Evolutionary conservation across 2,113 vertebrate genomes (phyloP).

Genomic region (Aphyosemion australe): DNA sequence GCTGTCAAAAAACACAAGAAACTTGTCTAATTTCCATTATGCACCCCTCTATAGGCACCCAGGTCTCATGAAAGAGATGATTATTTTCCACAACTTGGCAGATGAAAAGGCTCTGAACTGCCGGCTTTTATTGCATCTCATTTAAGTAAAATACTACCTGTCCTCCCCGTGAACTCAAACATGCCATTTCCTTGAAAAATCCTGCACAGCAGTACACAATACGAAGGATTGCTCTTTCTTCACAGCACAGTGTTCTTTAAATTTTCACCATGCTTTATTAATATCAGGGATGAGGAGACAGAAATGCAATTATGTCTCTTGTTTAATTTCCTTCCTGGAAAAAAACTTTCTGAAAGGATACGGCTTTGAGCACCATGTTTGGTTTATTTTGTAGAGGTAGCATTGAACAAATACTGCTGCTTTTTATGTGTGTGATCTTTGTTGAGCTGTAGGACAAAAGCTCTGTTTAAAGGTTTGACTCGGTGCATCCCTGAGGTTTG

Average conservation of each 20-base stretch:
- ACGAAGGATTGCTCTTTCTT: conserved; percentile 45
- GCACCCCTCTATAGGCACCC: conserved; percentile 23
- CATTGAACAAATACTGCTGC: conserved; percentile 22
- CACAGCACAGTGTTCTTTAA: conserved; percentile 51
- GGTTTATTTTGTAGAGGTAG: conserved; percentile 12
- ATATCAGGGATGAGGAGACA: conserved; percentile 28
- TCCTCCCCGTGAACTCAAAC: conserved; percentile 73
- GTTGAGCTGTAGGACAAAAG: conserved; percentile 11
- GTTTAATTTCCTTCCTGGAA: background rate
- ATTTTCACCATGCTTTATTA: conserved; percentile 43
- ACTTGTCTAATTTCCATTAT: conserved; percentile 33
- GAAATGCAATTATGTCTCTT: conserved; percentile 43
- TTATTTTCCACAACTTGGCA: conserved; percentile 55
- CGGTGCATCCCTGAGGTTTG: conserved; percentile 38
- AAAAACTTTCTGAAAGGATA: conserved; percentile 17
- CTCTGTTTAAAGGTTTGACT: conserved; percentile 48
- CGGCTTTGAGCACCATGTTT: conserved; percentile 25
- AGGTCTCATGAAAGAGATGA: conserved; percentile 47
- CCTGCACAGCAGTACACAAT: conserved; percentile 14
- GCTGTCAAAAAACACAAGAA: background rate
- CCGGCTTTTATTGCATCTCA: conserved; percentile 69
- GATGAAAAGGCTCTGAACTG: conserved; percentile 58
- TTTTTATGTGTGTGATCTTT: conserved; percentile 30
- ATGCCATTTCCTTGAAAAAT: conserved; percentile 55
- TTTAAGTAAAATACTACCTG: conserved; percentile 70